Conservation (phyloP, 2,113 vertebrate species). For the Apteryx mantelli region DNA sequence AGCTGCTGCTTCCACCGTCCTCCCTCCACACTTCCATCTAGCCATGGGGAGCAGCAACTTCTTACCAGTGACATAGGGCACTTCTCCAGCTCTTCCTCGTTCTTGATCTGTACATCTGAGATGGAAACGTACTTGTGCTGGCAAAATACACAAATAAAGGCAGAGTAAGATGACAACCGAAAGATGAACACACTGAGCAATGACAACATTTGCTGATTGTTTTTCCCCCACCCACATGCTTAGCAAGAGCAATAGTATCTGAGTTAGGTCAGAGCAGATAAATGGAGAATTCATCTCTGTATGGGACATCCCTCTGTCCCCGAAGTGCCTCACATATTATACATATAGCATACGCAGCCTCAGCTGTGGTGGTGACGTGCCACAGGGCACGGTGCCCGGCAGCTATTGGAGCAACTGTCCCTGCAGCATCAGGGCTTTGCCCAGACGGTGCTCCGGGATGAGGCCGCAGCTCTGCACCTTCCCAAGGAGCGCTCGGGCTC, state of each 20-base stretch:
- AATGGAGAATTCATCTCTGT: rapidly evolving
- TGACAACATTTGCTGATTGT: background rate
- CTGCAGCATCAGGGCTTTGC: no score
- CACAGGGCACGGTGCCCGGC: no score
- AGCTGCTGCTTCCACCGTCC: background rate
- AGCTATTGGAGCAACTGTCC: no score
- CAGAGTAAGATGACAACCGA: background rate
- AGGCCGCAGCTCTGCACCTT: no score
- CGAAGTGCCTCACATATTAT: background rate
- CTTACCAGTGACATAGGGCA: slow-evolving; percentile 95
- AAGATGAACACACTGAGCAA: rapidly evolving
- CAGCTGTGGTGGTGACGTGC: no score
- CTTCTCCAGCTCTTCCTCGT: slow-evolving; percentile 91
- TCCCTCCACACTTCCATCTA: background rate
- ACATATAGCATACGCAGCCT: no score
- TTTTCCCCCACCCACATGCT: background rate
- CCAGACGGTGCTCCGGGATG: no score
- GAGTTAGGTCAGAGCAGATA: background rate
- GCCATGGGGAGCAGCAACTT: background rate
- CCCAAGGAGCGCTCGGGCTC: no score
- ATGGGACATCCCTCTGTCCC: background rate
- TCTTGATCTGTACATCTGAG: slow-evolving; percentile 93
- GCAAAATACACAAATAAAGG: background rate
- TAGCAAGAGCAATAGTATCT: background rate
- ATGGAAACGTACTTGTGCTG: slow-evolving; percentile 98